Evolutionary conservation across 2,113 vertebrate species (phyloP), one percentile per base, ranked within the genome.

Genomic region (Excalfactoria chinensis): DNA sequence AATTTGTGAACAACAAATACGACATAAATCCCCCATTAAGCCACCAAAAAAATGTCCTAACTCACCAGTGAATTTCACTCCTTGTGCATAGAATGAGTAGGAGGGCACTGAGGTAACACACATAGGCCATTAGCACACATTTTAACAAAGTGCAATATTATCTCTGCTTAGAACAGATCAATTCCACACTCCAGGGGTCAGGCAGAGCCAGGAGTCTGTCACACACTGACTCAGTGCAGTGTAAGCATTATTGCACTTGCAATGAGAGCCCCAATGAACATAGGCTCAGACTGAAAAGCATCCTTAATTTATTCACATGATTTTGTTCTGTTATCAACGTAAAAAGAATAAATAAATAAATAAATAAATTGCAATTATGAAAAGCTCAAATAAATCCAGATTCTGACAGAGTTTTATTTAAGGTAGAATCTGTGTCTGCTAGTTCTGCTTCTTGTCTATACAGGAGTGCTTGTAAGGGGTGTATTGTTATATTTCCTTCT

Each of bases 131-230:
- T 75, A 66, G 28, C 30, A 34, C 10, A 48, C 53, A 68, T 93
- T 89, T 93, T 79, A 86, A 86, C 68, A 63, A 93, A 91, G 77
- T 79, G 59, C 58, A 79, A 1, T 34, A 68, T 84, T 86, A 79
- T 68, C n/a, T 86, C 37, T 84, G 46, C n/a, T 43, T 43, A 53
- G 63, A 75, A 84, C 25, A 89, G 75, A 79, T 86, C 81, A 84
- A 41, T 73, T 71, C 82, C 73, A 43, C 25, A 43, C 58, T 40
- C 19, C 20, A 0, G 8, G 44, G 68, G 58, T 83, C 77, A 80
- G 69, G 48, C n/a, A 86, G n/a, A 72, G 78, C 37, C 73, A 58
- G 75, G 15, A 81, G 49, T 20, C 28, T 86, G 60, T 72, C 75
- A 68, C 34, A 23, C 32, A 40, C 66, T 64, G 49, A 91, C 60